Conservation (phyloP, 2,113 vertebrate species). For the Tychaedon coryphoeus region DNA sequence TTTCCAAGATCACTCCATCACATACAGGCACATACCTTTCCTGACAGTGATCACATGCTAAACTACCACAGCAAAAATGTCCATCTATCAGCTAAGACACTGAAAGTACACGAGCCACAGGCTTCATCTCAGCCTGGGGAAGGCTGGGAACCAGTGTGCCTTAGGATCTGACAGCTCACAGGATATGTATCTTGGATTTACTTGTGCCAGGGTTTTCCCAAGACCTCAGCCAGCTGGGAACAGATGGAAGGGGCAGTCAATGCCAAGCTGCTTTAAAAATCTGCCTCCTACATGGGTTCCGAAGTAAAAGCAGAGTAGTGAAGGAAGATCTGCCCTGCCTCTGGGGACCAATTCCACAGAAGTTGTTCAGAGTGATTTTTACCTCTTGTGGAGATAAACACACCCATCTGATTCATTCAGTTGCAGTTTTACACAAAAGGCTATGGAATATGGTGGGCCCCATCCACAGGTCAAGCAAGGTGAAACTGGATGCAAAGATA, state of each 20-base stretch:
- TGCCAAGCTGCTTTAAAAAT: neutral
- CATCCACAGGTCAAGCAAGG: neutral
- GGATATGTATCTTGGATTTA: neutral
- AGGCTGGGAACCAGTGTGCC: neutral
- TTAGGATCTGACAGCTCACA: neutral
- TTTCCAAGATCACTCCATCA: neutral
- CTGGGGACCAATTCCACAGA: neutral
- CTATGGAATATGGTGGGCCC: rapidly evolving
- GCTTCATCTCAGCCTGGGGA: neutral
- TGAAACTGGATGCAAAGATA: neutral
- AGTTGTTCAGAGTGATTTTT: neutral
- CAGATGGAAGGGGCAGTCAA: neutral
- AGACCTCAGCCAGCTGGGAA: neutral
- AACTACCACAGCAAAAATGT: neutral
- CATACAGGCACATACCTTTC: neutral
- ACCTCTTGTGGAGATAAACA: neutral
- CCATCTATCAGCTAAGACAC: neutral
- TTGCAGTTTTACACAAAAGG: neutral
- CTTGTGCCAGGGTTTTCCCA: neutral
- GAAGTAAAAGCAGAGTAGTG: neutral
- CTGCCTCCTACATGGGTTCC: neutral
- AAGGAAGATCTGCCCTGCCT: neutral
- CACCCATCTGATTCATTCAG: rapidly evolving
- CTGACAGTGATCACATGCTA: neutral
- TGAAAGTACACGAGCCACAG: rapidly evolving